Percentiles rank a stretch among this genome's conserved stretches.
Evolutionary conservation across 2,113 vertebrate species (phyloP).

Genomic region (Oreochromis niloticus): DNA sequence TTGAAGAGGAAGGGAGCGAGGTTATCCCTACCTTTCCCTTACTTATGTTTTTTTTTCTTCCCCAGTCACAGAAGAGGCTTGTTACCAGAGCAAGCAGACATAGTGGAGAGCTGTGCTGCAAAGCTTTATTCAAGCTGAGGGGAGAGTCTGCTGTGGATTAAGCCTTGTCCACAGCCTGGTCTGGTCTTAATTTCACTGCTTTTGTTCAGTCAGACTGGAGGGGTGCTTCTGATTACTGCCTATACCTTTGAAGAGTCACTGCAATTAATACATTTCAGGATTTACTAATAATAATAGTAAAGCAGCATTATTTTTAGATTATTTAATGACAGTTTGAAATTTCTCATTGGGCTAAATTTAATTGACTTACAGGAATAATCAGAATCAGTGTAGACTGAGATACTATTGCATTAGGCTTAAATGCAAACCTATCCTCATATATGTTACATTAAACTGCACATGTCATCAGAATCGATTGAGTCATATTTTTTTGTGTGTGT

Average conservation of each 20-base stretch:
- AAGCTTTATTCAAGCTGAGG: constrained; percentile 55
- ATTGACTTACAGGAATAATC: background rate
- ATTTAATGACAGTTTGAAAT: background rate
- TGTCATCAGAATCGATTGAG: background rate
- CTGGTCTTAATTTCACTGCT: constrained; percentile 66
- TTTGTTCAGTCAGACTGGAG: constrained; percentile 52
- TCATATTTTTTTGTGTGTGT: background rate
- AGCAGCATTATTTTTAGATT: background rate
- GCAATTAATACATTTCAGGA: constrained; percentile 33
- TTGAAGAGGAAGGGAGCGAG: constrained; percentile 38
- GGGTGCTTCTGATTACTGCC: constrained; percentile 58
- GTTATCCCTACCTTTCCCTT: constrained; percentile 41
- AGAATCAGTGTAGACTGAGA: background rate
- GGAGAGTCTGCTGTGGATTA: constrained; percentile 69
- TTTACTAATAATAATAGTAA: constrained; percentile 19
- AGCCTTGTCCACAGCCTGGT: constrained; percentile 41
- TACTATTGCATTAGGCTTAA: background rate
- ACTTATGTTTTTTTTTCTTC: constrained; percentile 31
- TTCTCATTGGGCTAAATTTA: background rate
- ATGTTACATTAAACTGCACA: background rate
- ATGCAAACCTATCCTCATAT: background rate
- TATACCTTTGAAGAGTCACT: constrained; percentile 49
- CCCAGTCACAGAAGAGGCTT: constrained; percentile 53
- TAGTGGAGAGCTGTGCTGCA: constrained; percentile 35
- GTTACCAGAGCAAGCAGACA: constrained; percentile 59